Evolutionary conservation across 2,888 invertebrate genomes (phyloP).

Genomic region (Caenorhabditis zanzibari): DNA sequence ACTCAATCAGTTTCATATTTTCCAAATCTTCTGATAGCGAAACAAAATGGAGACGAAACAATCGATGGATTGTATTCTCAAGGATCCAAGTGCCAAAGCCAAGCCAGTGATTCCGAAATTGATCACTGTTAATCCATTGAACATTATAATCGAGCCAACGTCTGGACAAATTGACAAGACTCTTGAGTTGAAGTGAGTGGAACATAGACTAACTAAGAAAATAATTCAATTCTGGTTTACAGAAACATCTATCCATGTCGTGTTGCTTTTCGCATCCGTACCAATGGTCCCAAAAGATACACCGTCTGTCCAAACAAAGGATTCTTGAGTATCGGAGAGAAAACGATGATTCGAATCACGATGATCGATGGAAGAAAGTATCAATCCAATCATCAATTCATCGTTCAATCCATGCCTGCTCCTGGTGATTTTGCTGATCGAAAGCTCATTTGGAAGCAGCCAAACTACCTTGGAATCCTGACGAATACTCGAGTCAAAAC

Average conservation of each 20-base stretch:
- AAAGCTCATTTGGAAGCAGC: constrained; percentile 59
- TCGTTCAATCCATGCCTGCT: constrained; percentile 66
- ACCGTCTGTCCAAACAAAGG: constrained; percentile 58
- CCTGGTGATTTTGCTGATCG: constrained; percentile 55
- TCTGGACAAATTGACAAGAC: constrained; percentile 40
- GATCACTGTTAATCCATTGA: constrained; percentile 58
- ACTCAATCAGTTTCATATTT: too few relatives aligned
- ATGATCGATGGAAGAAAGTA: constrained; percentile 56
- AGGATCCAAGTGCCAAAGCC: constrained; percentile 23
- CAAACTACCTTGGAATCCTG: constrained; percentile 53
- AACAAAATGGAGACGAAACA: constrained; percentile 53
- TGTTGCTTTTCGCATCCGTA: constrained; percentile 56
- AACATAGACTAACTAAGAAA: background rate
- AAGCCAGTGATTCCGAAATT: constrained; percentile 37
- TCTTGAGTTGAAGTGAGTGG: constrained; percentile 53
- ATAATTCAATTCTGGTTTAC: background rate
- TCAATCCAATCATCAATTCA: constrained; percentile 59
- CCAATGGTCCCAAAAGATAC: constrained; percentile 60
- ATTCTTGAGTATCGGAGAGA: constrained; percentile 57
- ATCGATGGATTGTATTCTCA: constrained; percentile 55
- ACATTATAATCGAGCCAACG: constrained; percentile 54
- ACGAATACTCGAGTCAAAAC: constrained; percentile 58
- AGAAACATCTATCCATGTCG: constrained; percentile 66
- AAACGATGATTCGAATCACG: constrained; percentile 36
- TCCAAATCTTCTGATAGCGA: constrained; percentile 3